phyloP scores from a whole-genome alignment of 2,888 invertebrate genomes.

The Leucophenga maculata region DNA sequence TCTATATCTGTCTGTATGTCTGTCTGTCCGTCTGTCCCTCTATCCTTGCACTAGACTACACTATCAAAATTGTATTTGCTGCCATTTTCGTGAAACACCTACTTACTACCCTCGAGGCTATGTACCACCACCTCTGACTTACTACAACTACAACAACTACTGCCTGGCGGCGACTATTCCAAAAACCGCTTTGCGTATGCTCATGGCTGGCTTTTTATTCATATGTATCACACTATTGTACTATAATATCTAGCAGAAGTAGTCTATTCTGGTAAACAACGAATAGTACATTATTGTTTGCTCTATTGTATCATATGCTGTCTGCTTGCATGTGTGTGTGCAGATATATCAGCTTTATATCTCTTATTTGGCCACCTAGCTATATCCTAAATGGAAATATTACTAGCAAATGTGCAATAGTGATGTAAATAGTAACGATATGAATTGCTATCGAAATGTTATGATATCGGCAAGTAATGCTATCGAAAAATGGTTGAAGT shows the following conservation, averaged over 20 bases:
- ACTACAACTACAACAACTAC: too few relatives aligned
- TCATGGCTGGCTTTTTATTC: conserved; percentile 5
- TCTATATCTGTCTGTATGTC: neutral
- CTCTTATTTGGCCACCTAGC: neutral
- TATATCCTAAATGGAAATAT: too few relatives aligned
- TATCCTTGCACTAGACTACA: conserved; percentile 51
- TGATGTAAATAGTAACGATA: too few relatives aligned
- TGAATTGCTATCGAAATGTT: too few relatives aligned
- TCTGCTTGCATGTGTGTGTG: neutral
- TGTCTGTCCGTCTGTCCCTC: conserved; percentile 48
- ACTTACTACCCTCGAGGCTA: conserved; percentile 42
- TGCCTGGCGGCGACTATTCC: neutral
- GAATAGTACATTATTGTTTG: conserved; percentile 14
- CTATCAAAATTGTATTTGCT: conserved; percentile 64
- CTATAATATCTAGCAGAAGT: conserved; percentile 24
- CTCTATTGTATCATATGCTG: conserved; percentile 4
- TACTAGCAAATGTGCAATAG: too few relatives aligned
- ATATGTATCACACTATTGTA: conserved; percentile 1
- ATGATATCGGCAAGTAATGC: too few relatives aligned
- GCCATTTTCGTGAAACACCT: conserved; percentile 57
- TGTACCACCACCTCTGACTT: too few relatives aligned
- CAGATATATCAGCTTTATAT: conserved; percentile 6
- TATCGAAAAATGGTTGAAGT: too few relatives aligned
- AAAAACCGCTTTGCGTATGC: neutral
- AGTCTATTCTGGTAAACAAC: conserved; percentile 36